Evolutionary conservation across 2,888 invertebrate species (phyloP).

Genomic region (Polymixis flavicincta): DNA sequence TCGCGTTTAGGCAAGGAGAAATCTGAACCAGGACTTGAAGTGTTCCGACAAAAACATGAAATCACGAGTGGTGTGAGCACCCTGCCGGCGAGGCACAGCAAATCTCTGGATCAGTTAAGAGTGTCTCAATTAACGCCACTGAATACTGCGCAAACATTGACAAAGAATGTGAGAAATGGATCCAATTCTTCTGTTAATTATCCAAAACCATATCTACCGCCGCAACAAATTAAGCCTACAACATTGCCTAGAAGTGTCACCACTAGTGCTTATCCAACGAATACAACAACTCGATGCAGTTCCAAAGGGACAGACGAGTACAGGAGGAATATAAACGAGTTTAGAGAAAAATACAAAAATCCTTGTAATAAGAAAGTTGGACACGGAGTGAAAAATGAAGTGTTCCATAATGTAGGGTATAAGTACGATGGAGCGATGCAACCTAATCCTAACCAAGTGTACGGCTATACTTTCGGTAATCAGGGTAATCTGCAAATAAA

Average conservation of each 20-base stretch:
- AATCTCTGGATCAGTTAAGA: slow-evolving; percentile 95
- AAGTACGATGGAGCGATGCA: slow-evolving; percentile 84
- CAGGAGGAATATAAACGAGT: slow-evolving; percentile 91
- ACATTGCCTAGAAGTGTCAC: slow-evolving; percentile 89
- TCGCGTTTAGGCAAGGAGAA: slow-evolving; percentile 80
- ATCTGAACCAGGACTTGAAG: slow-evolving; percentile 76
- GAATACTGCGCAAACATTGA: slow-evolving; percentile 78
- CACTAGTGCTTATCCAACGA: slow-evolving; percentile 86
- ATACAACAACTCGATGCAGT: slow-evolving; percentile 83
- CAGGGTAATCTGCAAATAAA: slow-evolving; percentile 89
- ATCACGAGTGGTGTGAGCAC: slow-evolving; percentile 88
- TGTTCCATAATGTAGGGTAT: slow-evolving; percentile 87
- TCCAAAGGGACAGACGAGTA: slow-evolving; percentile 88
- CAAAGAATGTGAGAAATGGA: slow-evolving; percentile 81
- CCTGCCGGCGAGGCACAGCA: slow-evolving; percentile 94
- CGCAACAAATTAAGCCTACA: slow-evolving; percentile 86
- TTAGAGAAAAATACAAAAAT: slow-evolving; percentile 92
- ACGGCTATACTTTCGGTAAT: slow-evolving; percentile 90
- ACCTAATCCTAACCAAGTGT: slow-evolving; percentile 87
- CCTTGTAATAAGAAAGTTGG: slow-evolving; percentile 84
- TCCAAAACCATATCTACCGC: slow-evolving; percentile 85
- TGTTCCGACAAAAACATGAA: slow-evolving; percentile 83
- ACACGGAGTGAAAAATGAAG: slow-evolving; percentile 85
- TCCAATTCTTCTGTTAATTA: slow-evolving; percentile 87
- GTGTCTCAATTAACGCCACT: slow-evolving; percentile 87